phyloP scores from a whole-genome alignment of 1,140 invertebrate species.

The Lordiphosa clarofinis region DNA sequence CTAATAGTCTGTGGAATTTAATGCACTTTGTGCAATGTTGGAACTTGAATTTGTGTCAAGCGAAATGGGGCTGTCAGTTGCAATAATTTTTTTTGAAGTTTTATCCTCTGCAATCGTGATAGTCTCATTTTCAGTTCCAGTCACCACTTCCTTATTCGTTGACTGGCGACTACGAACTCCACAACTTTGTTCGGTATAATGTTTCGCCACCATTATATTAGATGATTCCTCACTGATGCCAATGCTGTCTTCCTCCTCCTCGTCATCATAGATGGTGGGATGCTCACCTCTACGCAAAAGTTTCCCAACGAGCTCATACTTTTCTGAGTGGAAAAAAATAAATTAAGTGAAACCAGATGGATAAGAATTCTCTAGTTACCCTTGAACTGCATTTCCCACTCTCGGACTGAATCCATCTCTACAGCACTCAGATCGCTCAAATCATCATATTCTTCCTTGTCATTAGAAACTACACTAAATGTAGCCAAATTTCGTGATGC shows the following conservation, averaged over 20 bases:
- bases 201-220: neutral
- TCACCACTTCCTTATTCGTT: conserved; percentile 10
- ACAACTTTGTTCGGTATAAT: neutral
- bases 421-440: conserved; percentile 93
- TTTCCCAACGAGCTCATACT: conserved; percentile 95
- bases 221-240: conserved; percentile 16
- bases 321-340: conserved; percentile 81
- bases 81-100: conserved; percentile 2
- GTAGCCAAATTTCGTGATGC: conserved; percentile 96
- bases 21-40: conserved; percentile 14
- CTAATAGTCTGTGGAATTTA: conserved; percentile 31
- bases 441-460: conserved; percentile 95
- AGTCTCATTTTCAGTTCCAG: conserved; percentile 2
- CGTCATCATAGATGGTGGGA: conserved; percentile 95
- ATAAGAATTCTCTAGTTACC: conserved; percentile 59
- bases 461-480: conserved; percentile 91
- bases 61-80: conserved; percentile 5
- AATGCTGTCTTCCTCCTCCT: conserved; percentile 81
- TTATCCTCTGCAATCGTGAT: neutral
- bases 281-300: conserved; percentile 95
- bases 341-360: neutral
- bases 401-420: conserved; percentile 92
- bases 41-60: conserved; percentile 1
- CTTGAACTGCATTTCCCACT: conserved; percentile 98
- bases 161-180: conserved; percentile 10